Percentiles rank a stretch among this genome's conserved stretches.
phyloP scores from a whole-genome alignment of 2,888 invertebrate genomes.

The Scaptomyza reducta region DNA sequence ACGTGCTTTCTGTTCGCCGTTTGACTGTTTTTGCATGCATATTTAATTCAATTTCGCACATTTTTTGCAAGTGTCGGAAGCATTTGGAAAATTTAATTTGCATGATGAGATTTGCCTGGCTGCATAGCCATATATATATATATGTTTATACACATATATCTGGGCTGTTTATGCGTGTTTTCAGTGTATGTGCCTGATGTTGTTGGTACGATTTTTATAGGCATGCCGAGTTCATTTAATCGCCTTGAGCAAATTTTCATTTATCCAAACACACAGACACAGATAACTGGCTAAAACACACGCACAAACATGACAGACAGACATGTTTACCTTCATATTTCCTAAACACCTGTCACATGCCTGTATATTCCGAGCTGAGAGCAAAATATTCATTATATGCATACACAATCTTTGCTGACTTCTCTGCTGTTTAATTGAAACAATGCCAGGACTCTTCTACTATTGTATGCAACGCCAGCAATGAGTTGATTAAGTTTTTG shows the following conservation, averaged over 20 bases:
- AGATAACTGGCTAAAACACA: too few species aligned
- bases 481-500: slow-evolving; percentile 58
- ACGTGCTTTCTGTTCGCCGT: slow-evolving; percentile 47
- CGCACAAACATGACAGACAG: neutral
- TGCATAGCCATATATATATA: slow-evolving; percentile 34
- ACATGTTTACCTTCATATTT: slow-evolving; percentile 33
- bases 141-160: too few species aligned
- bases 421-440: slow-evolving; percentile 48
- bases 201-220: slow-evolving; percentile 72
- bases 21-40: slow-evolving; percentile 64
- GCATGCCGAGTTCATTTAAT: slow-evolving; percentile 68
- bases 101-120: slow-evolving; percentile 74
- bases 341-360: slow-evolving; percentile 60
- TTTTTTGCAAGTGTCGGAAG: slow-evolving; percentile 73
- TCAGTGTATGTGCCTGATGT: slow-evolving; percentile 58
- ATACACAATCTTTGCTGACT: slow-evolving; percentile 24
- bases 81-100: slow-evolving; percentile 75
- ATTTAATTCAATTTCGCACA: slow-evolving; percentile 78
- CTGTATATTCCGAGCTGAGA: slow-evolving; percentile 12
- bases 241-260: slow-evolving; percentile 69
- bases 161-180: slow-evolving; percentile 10
- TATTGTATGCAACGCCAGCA: slow-evolving; percentile 4
- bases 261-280: slow-evolving; percentile 25
- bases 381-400: slow-evolving; percentile 43
- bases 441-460: slow-evolving; percentile 4